Conservation (phyloP, 2,888 invertebrate genomes). For the Ferrisia virgata region DNA sequence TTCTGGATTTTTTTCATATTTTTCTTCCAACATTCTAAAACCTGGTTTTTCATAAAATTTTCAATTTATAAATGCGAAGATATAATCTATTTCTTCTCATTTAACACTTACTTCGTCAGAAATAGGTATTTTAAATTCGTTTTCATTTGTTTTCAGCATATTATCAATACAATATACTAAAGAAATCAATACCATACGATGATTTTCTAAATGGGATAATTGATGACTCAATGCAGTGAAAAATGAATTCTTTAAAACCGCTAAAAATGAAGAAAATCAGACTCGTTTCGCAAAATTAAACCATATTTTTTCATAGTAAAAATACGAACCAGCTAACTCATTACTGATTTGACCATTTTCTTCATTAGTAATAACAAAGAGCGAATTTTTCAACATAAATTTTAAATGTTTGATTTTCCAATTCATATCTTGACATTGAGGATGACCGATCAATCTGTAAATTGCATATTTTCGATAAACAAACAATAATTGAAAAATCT, state of each 20-base stretch:
- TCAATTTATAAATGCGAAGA: not conserved
- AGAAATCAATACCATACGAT: constrained; percentile 45
- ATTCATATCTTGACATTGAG: constrained; percentile 39
- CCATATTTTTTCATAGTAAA: not conserved
- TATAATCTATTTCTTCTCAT: not conserved
- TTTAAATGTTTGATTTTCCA: constrained; percentile 48
- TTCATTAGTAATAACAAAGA: constrained; percentile 28
- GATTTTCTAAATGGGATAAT: constrained; percentile 46
- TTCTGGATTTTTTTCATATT: constrained; percentile 42
- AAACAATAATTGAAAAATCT: not conserved
- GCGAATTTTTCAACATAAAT: constrained; percentile 45
- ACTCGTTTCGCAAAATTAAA: too few relatives aligned
- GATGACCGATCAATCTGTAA: constrained; percentile 46
- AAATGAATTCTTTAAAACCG: constrained; percentile 43
- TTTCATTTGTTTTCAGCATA: constrained; percentile 5
- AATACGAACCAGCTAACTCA: constrained; percentile 42
- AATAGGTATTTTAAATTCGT: constrained; percentile 24
- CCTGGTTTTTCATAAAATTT: not conserved
- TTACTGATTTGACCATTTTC: constrained; percentile 46
- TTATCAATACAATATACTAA: constrained; percentile 45
- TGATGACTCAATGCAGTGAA: constrained; percentile 47
- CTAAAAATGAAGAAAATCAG: not conserved
- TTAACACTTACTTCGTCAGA: constrained; percentile 43
- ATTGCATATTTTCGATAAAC: not conserved
- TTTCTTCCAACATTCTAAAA: constrained; percentile 44